Percentiles rank a stretch among this genome's conserved stretches.
These are phyloP conservation scores for Coracopsis vasa DNA, from an alignment of 2,113 vertebrate species.

Conservation along the genomic window DNA sequence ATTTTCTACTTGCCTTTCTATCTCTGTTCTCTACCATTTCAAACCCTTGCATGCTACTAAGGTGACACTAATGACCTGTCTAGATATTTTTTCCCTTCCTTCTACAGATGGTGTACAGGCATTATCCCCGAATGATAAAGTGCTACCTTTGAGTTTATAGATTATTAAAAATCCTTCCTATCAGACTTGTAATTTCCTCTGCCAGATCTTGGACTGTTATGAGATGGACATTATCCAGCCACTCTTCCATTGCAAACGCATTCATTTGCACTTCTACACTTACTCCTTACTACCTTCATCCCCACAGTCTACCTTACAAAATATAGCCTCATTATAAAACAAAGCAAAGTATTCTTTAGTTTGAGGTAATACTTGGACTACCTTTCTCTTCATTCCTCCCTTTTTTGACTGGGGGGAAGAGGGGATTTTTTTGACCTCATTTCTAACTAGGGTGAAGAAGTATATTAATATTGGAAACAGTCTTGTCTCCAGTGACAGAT, in stretches of 20 bases:
- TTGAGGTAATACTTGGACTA: background rate
- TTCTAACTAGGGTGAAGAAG: background rate
- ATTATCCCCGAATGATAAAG: background rate
- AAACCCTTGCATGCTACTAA: background rate
- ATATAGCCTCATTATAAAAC: background rate
- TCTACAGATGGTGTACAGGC: background rate
- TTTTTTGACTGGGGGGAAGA: background rate
- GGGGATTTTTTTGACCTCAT: background rate
- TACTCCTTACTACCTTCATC: background rate
- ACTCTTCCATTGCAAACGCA: background rate
- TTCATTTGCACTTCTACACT: background rate
- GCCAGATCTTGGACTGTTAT: background rate
- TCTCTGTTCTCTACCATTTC: background rate
- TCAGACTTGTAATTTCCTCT: conserved; percentile 30
- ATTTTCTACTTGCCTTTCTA: background rate
- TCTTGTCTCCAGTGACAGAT: background rate
- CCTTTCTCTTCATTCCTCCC: background rate
- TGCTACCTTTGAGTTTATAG: background rate
- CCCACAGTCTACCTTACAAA: background rate
- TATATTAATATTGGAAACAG: background rate
- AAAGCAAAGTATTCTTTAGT: background rate
- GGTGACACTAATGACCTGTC: background rate
- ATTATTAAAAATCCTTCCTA: conserved; percentile 18
- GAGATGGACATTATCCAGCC: background rate
- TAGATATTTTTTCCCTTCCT: background rate